Evolutionary conservation across 2,113 vertebrate species (phyloP), one percentile per base, ranked within the genome.

Genomic region (Baryphthengus martii): DNA sequence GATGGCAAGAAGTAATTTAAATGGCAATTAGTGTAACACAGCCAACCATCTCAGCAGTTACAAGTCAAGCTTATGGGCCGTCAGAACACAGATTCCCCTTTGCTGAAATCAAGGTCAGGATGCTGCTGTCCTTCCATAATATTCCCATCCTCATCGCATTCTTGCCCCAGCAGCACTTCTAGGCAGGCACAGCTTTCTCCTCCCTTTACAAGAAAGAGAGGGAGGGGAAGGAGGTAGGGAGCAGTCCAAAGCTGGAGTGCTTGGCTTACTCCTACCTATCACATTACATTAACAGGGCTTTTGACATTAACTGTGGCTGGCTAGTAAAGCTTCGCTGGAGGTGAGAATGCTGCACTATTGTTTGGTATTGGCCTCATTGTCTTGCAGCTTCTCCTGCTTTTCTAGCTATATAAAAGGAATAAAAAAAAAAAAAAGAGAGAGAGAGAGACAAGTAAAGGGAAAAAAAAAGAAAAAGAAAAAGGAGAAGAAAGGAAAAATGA

Each of bases 1-100:
- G 33, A 44, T 49, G 24, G 67, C 68, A 90, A 94, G 55, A 52
- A 78, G 25, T 25, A 25, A 91, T 89, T 93, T 58, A 81, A 71
- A 75, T 55, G 47, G 29, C 76, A 89, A 89, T 91, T 55, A 85
- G 18, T 35, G 17, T n/a, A 75, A 37, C 37, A 68, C 49, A 77
- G 68, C 20, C 71, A 86, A 5, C 26, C 40, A 70, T 29, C 37
- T 63, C 76, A 37, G 47, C 17, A 1, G 68, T 83, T 40, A 44
- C 45, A 40, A 45, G n/a, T 18, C 55, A 70, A 58, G 19, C 19
- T 19, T 44, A 28, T 6, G 45, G 52, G 35, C 59, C 13, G 25
- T 8, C 31, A 50, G 47, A 84, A 67, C 59, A 84, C 0, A 0
- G 59, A 87, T 66, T 91, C 33, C 37, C 21, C 42, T 42, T 11